Evolutionary conservation across 2,888 invertebrate genomes (phyloP).

Genomic region (Pherbina coryleti): DNA sequence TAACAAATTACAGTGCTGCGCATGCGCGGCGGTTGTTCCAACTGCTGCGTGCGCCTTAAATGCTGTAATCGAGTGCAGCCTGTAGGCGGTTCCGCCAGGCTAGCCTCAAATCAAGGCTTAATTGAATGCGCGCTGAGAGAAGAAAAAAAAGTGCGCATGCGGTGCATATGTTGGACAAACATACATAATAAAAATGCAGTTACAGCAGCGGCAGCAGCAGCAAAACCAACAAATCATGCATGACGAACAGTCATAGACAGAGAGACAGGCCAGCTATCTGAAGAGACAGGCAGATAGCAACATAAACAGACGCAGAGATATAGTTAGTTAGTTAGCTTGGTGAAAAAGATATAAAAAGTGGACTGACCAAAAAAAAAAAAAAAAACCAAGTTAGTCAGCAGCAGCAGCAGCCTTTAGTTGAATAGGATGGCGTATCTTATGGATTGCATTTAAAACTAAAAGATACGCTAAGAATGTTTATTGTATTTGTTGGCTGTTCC

Average conservation of each 20-base stretch:
- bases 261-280: neutral
- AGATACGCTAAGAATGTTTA: slow-evolving; percentile 29
- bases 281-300: slow-evolving; percentile 10
- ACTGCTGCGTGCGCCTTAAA: neutral
- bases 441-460: slow-evolving; percentile 20
- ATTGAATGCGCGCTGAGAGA: slow-evolving; percentile 12
- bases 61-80: slow-evolving; percentile 30
- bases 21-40: neutral
- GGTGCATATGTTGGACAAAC: slow-evolving; percentile 1
- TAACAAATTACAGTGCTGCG: slow-evolving; percentile 13
- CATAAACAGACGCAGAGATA: slow-evolving; percentile 36
- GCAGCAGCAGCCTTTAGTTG: slow-evolving; percentile 3
- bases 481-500: neutral
- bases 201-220: slow-evolving; percentile 17
- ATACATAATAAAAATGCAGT: neutral
- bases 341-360: slow-evolving; percentile 28
- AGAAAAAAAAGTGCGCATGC: neutral
- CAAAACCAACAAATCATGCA: slow-evolving; percentile 31
- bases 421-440: neutral
- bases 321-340: neutral
- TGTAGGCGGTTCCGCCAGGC: slow-evolving; percentile 2
- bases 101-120: slow-evolving; percentile 1
- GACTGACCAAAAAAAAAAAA: slow-evolving; percentile 20
- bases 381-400: slow-evolving; percentile 19
- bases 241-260: slow-evolving; percentile 32